Evolutionary conservation across 2,113 vertebrate species (phyloP).

Genomic region (Felis chaus): DNA sequence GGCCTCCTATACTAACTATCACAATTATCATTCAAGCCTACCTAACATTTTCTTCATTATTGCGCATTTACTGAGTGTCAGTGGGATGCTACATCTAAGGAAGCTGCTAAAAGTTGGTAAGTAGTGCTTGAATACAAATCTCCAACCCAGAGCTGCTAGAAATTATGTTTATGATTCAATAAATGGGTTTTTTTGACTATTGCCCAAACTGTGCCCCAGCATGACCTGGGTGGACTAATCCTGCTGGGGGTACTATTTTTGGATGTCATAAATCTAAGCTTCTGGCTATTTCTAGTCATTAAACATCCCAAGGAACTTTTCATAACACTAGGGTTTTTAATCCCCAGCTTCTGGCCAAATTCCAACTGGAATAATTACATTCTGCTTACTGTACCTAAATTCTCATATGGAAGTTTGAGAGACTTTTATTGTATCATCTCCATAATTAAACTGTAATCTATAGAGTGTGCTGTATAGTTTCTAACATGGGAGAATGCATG

Average conservation of each 20-base stretch:
- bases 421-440: slow-evolving; percentile 55
- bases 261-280: slow-evolving; percentile 75
- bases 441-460: slow-evolving; percentile 50
- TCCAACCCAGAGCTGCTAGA: slow-evolving; percentile 66
- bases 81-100: slow-evolving; percentile 37
- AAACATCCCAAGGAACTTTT: slow-evolving; percentile 78
- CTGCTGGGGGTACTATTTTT: slow-evolving; percentile 71
- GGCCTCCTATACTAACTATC: background rate
- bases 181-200: slow-evolving; percentile 66
- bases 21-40: background rate
- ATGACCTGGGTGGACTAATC: slow-evolving; percentile 67
- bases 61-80: slow-evolving; percentile 34
- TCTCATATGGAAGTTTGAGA: slow-evolving; percentile 29
- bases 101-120: slow-evolving; percentile 62
- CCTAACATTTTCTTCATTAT: slow-evolving; percentile 10
- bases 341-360: slow-evolving; percentile 73
- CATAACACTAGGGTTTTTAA: slow-evolving; percentile 77
- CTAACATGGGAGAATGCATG: slow-evolving; percentile 35
- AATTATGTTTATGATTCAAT: slow-evolving; percentile 77
- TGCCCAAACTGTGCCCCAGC: slow-evolving; percentile 75
- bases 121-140: slow-evolving; percentile 52
- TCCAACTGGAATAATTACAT: slow-evolving; percentile 72
- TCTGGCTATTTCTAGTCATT: slow-evolving; percentile 78
- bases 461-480: background rate
- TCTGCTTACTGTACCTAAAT: slow-evolving; percentile 71